Base-by-base conservation (phyloP, 2,113 vertebrate genomes). In the Leptosomus discolor region DNA sequence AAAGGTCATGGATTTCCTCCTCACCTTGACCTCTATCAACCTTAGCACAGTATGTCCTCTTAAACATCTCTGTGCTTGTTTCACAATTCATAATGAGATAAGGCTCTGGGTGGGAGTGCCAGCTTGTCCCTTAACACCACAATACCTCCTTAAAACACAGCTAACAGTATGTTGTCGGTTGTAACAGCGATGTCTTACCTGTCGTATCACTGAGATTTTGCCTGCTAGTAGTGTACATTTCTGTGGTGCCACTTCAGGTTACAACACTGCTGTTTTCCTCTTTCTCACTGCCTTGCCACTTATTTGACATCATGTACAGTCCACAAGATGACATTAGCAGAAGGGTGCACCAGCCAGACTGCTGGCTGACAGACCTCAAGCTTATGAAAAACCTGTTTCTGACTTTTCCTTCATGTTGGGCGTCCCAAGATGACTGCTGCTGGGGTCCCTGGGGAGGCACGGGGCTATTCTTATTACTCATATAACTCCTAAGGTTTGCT, bases 391-490 rank as follows among this genome's bases (percentile, higher is more conserved):
- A 26, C 12, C 27, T 6, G 7, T 5, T 57, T 12, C 32, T 68
- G 61, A 27, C 39, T 65, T 50, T 43, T 20, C 15, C 15, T 56
- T 36, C 22, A 0, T 1, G 0, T 1, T 61, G 50, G 63, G 27
- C 48, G 27, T 27, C 30, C 53, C 61, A 24, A 3, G 51, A 1
- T 39, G 46, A 2, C 15, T 30, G 21, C 60, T 89, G 68, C 48
- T 51, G 61, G n/a, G 19, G 9, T 45, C 46, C 43, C 75, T 12
- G 32, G 15, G 9, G 37, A 64, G 29, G 9, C 23, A 24, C 30
- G 12, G 10, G 9, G 57, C 41, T 85, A 0, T 6, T 57, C 30
- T 54, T 17, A 16, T 23, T 26, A n/a, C 37, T 51, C 6, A 0
- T 21, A 0, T 2, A 8, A 34, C 32, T 54, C 75, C 9, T 15